Evolutionary conservation across 1,140 invertebrate species (phyloP).

Genomic region (Drosophila triauraria): DNA sequence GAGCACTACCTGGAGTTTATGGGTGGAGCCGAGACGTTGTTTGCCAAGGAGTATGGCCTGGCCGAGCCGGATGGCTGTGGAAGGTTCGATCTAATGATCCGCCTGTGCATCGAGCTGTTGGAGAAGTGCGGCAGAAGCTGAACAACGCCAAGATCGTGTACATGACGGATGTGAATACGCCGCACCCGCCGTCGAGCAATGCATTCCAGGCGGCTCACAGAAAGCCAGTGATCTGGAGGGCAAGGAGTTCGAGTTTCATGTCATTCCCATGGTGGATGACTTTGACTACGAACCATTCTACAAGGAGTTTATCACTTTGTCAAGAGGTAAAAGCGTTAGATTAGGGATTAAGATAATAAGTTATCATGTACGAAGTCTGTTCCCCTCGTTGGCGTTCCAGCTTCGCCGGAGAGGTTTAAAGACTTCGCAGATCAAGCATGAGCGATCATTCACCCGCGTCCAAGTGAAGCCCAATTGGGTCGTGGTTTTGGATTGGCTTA

Average conservation of each 20-base stretch:
- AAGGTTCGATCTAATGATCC: slow-evolving; percentile 69
- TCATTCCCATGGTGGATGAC: slow-evolving; percentile 81
- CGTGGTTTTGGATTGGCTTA: slow-evolving; percentile 69
- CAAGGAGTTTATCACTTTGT: slow-evolving; percentile 79
- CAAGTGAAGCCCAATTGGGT: slow-evolving; percentile 56
- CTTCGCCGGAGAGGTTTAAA: slow-evolving; percentile 55
- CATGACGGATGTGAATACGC: slow-evolving; percentile 69
- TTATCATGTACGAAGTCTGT: slow-evolving; percentile 41
- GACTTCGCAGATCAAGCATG: slow-evolving; percentile 53
- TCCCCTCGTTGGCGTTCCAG: slow-evolving; percentile 52
- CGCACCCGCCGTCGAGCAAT: slow-evolving; percentile 59
- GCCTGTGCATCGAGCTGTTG: slow-evolving; percentile 75
- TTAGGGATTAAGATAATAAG: neutral
- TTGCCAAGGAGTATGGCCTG: slow-evolving; percentile 63
- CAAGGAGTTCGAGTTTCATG: slow-evolving; percentile 75
- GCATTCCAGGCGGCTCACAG: slow-evolving; percentile 67
- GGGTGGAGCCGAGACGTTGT: slow-evolving; percentile 51
- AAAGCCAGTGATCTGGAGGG: slow-evolving; percentile 79
- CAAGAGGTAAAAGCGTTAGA: slow-evolving; percentile 48
- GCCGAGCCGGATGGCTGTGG: slow-evolving; percentile 54
- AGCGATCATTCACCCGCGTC: slow-evolving; percentile 67
- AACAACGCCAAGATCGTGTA: slow-evolving; percentile 75
- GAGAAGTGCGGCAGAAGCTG: slow-evolving; percentile 75
- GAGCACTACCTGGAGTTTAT: slow-evolving; percentile 77
- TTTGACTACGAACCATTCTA: slow-evolving; percentile 81